Evolutionary conservation across 2,797 vertebrate genomes (phyloP).

Genomic region (Hyperoplus immaculatus): DNA sequence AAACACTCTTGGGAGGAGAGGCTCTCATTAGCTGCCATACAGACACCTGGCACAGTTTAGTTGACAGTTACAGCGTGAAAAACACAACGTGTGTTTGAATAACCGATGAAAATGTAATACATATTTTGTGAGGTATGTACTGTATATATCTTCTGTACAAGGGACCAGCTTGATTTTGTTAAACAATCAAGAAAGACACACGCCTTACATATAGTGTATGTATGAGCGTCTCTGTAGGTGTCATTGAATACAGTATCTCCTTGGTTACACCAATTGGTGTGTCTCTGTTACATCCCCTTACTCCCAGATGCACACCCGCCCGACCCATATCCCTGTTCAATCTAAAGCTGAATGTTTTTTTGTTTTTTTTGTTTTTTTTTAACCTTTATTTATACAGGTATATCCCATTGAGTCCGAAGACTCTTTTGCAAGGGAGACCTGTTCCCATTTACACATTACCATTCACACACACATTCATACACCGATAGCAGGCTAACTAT

Average conservation of each 20-base stretch:
- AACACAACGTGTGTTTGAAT: conserved; percentile 7
- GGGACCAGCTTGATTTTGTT: neutral
- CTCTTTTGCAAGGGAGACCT: too few relatives aligned
- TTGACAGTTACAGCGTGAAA: conserved; percentile 1
- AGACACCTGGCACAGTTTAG: neutral
- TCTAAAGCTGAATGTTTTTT: conserved; percentile 63
- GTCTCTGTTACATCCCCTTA: conserved; percentile 2
- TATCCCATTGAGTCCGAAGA: too few relatives aligned
- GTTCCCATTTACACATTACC: too few relatives aligned
- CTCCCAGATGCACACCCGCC: neutral
- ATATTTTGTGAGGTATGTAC: conserved; percentile 1
- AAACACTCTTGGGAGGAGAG: conserved; percentile 18
- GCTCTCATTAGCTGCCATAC: conserved; percentile 3
- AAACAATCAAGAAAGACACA: conserved; percentile 20
- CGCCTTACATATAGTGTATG: conserved; percentile 16
- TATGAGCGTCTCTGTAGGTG: conserved; percentile 7
- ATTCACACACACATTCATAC: too few relatives aligned
- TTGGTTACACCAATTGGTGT: conserved; percentile 1
- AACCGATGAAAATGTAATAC: conserved; percentile 18
- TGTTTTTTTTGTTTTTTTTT: too few relatives aligned
- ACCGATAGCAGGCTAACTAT: too few relatives aligned
- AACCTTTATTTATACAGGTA: too few relatives aligned
- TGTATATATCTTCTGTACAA: conserved; percentile 14
- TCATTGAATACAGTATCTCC: neutral
- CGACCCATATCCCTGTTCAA: neutral